These are phyloP conservation scores for Bagarius yarrelli DNA, from an alignment of 2,113 vertebrate genomes.

Conservation along the genomic window DNA sequence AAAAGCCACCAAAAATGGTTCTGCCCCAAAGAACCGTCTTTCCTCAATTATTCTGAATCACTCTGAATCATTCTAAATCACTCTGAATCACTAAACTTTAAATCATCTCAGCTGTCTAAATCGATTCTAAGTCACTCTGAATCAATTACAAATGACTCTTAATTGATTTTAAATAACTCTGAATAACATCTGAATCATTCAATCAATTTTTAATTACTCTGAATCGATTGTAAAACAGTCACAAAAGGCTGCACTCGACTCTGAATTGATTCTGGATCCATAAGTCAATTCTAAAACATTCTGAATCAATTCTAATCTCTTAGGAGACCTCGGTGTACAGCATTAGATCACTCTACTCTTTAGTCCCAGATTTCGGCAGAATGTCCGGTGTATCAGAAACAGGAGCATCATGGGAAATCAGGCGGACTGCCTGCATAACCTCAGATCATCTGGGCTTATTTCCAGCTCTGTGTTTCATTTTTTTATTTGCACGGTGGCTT, in stretches of 20 bases:
- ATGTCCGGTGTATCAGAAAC: not conserved
- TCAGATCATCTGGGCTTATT: slow-evolving; percentile 5
- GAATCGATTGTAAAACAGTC: not conserved
- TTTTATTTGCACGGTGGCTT: slow-evolving; percentile 20
- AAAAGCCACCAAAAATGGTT: not conserved
- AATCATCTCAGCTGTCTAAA: not conserved
- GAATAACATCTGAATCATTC: not conserved
- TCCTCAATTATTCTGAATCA: not conserved
- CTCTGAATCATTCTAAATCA: not conserved
- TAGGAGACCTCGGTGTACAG: not conserved
- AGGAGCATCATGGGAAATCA: slow-evolving; percentile 28
- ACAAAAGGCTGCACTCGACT: not conserved
- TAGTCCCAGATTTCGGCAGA: not conserved
- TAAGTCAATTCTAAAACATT: not conserved
- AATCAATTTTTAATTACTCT: not conserved
- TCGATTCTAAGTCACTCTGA: not conserved
- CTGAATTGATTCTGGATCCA: not conserved
- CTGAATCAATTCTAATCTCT: not conserved
- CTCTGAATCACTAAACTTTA: not conserved
- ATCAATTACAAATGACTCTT: not conserved
- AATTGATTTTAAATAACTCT: not conserved
- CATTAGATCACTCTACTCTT: not conserved
- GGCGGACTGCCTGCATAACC: not conserved
- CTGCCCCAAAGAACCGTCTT: not conserved
- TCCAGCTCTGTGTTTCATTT: slow-evolving; percentile 21